Evolutionary conservation across 2,113 vertebrate species (phyloP), one percentile per base, ranked within the genome.

Genomic region (Lophura nycthemera): DNA sequence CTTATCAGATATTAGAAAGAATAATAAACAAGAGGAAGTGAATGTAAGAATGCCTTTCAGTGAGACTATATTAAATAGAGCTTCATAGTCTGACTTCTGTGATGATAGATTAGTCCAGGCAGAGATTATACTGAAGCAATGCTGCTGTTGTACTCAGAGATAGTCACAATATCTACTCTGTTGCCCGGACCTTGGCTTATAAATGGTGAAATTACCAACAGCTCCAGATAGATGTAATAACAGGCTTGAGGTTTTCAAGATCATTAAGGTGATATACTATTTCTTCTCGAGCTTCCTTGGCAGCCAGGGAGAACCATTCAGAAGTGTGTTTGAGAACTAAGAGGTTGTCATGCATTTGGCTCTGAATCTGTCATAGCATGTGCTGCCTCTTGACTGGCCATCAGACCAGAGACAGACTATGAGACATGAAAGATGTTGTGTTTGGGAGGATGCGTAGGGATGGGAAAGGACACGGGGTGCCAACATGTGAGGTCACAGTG

Each of bases 21-120:
- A 96, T 93, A 97, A 96, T 94, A 96, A 97, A 93, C 90, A 97
- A 95, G 67, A 90, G 92, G 92, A 93, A 96, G 89, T 91, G 64
- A 72, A 92, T 92, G 89, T 90, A 90, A 96, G 60, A 97, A 96
- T 91, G 88, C 72, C 57, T 95, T 95, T 89, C 76, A 89, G 52
- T 64, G 69, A 88, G 75, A 64, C 38, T 2, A 3, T 78, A 36
- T 86, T 89, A 77, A 83, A 88, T 71, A 92, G 79, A 52, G 38
- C 75, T 91, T 95, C 69, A 13, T 59, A 83, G 67, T 16, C 56
- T 43, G 29, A 45, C 79, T 81, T 88, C 79, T 91, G 29, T 73
- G 60, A 34, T 76, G 64, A 74, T 42, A 70, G 59, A 54, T 65
- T 74, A 56, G 72, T 88, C 47, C 79, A 65, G 76, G 75, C 72